Percentiles rank a stretch among this genome's conserved stretches.
Evolutionary conservation across 2,797 vertebrate genomes (phyloP).

Genomic region (Buceros bicornis): DNA sequence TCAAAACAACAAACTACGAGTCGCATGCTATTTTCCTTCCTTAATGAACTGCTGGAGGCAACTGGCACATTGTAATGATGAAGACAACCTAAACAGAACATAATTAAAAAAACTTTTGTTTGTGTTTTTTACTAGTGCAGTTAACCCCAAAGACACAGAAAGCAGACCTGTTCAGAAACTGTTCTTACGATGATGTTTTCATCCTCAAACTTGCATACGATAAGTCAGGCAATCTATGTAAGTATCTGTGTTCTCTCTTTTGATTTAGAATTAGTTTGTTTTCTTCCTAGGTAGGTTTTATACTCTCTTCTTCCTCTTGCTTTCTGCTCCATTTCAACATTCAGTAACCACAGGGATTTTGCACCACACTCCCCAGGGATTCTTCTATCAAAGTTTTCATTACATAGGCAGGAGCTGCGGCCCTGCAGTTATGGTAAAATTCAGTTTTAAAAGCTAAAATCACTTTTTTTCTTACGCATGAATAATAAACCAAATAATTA

Average conservation of each 20-base stretch:
- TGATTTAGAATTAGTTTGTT: background rate
- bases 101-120: background rate
- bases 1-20: slow-evolving; percentile 43
- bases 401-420: background rate
- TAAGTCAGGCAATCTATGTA: background rate
- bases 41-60: slow-evolving; percentile 63
- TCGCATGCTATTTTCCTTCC: slow-evolving; percentile 36
- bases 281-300: background rate
- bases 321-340: background rate
- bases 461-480: background rate
- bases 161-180: background rate
- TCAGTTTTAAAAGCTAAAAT: background rate
- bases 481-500: slow-evolving; percentile 17
- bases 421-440: background rate
- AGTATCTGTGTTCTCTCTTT: background rate
- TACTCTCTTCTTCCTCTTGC: background rate
- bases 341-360: background rate
- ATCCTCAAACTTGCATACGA: background rate
- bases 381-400: background rate
- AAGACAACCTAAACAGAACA: slow-evolving; percentile 36
- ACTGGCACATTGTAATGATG: background rate
- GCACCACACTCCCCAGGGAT: background rate
- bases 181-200: background rate
- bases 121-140: background rate
- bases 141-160: background rate